These are phyloP conservation scores for Psophia crepitans DNA, from an alignment of 2,113 vertebrate genomes.

Conservation along the genomic window DNA sequence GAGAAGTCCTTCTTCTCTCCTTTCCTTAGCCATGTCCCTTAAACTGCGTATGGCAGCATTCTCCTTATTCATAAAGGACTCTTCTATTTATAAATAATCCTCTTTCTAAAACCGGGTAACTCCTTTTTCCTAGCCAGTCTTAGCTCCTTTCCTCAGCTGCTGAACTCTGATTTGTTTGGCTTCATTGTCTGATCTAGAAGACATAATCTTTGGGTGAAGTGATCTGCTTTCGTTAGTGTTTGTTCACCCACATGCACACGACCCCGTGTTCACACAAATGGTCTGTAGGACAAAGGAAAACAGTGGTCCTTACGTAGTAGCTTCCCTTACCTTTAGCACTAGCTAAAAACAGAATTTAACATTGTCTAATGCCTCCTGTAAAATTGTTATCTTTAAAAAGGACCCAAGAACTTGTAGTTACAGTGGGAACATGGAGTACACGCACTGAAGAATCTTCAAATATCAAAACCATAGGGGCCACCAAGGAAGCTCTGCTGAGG, in stretches of 20 bases:
- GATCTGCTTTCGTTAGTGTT: neutral
- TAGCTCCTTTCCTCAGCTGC: neutral
- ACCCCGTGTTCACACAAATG: neutral
- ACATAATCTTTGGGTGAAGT: neutral
- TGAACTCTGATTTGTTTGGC: neutral
- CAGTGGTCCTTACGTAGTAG: neutral
- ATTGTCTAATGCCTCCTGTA: neutral
- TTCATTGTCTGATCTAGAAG: neutral
- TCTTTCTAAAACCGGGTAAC: neutral
- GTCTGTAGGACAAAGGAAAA: neutral
- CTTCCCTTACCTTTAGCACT: neutral
- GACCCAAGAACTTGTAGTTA: neutral
- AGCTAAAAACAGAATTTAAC: neutral
- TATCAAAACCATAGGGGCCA: neutral
- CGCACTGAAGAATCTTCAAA: neutral
- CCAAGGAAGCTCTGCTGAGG: neutral
- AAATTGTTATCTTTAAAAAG: neutral
- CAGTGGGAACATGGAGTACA: fast-evolving
- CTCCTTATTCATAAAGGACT: neutral
- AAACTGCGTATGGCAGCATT: neutral
- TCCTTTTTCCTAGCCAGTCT: neutral
- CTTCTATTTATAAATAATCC: neutral
- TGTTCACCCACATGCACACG: neutral
- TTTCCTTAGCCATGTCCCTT: neutral
- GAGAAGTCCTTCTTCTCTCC: neutral